Evolutionary conservation across 2,113 vertebrate species (phyloP).

Genomic region (Xyliphius kryptos): DNA sequence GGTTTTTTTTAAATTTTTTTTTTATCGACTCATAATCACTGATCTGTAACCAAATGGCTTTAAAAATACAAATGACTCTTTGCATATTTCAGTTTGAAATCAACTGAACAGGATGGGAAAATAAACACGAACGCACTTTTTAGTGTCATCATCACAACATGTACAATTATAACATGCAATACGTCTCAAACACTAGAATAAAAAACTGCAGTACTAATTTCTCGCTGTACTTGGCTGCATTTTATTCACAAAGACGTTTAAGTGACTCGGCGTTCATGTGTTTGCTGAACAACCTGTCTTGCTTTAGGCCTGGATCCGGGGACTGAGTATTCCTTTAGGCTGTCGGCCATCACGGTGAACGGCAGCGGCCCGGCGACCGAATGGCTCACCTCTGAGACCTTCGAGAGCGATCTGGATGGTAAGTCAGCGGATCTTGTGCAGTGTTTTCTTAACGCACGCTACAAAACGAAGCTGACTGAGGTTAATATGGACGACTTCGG

Average conservation of each 20-base stretch:
- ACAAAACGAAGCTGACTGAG: background rate
- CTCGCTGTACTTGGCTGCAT: too few relatives aligned
- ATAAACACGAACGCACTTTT: too few relatives aligned
- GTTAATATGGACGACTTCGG: background rate
- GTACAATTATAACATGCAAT: too few relatives aligned
- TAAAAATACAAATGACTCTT: too few relatives aligned
- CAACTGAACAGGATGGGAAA: too few relatives aligned
- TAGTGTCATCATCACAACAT: too few relatives aligned
- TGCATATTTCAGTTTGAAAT: too few relatives aligned
- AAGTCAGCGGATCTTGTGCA: slow-evolving; percentile 30
- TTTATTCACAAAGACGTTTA: background rate
- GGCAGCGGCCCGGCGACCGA: slow-evolving; percentile 86
- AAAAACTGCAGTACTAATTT: too few relatives aligned
- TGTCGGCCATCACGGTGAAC: slow-evolving; percentile 83
- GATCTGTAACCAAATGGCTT: too few relatives aligned
- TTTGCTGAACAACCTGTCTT: too few relatives aligned
- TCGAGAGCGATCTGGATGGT: slow-evolving; percentile 95
- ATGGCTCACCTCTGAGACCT: slow-evolving; percentile 85
- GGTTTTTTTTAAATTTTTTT: slow-evolving; percentile 37
- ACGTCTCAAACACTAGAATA: too few relatives aligned
- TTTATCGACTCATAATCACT: too few relatives aligned
- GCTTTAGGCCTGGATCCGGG: slow-evolving; percentile 81
- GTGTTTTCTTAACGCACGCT: background rate
- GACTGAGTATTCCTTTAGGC: slow-evolving; percentile 87
- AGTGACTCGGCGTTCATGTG: background rate